Conservation (phyloP, 2,888 invertebrate species). For the Allolobophora icterica region DNA sequence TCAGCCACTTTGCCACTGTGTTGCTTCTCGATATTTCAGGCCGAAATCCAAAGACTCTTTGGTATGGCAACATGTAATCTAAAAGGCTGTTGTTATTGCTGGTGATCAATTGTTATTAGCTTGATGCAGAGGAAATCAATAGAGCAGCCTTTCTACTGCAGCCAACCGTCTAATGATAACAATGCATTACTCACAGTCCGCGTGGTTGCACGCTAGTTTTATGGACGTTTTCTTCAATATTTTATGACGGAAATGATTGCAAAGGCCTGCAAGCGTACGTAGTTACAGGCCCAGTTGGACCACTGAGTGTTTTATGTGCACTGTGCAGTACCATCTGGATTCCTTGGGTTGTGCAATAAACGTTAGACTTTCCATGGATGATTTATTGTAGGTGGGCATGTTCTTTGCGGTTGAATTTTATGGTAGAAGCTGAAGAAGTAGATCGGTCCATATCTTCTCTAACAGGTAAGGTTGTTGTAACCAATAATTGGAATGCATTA, state of each 20-base stretch:
- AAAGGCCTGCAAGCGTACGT: background rate
- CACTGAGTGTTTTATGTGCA: background rate
- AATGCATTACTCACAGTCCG: background rate
- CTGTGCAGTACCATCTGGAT: background rate
- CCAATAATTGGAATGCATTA: background rate
- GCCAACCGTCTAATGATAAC: background rate
- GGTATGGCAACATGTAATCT: background rate
- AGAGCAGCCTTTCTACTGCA: background rate
- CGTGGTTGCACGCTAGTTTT: background rate
- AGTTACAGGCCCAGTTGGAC: background rate
- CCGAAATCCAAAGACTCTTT: background rate
- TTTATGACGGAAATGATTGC: background rate
- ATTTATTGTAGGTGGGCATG: background rate
- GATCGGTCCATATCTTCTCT: background rate
- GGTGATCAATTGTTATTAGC: conserved; percentile 17
- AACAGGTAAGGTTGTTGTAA: background rate
- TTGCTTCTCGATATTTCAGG: background rate
- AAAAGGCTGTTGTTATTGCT: background rate
- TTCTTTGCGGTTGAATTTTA: background rate
- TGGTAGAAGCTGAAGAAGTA: background rate
- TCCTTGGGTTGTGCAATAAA: background rate
- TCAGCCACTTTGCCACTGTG: background rate
- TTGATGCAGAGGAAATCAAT: background rate
- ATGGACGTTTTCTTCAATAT: conserved; percentile 17
- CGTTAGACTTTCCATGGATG: background rate